A percentile compares a stretch with the other conserved stretches of the same genome.
phyloP scores from a whole-genome alignment of 2,797 vertebrate genomes.

The Clangula hyemalis region DNA sequence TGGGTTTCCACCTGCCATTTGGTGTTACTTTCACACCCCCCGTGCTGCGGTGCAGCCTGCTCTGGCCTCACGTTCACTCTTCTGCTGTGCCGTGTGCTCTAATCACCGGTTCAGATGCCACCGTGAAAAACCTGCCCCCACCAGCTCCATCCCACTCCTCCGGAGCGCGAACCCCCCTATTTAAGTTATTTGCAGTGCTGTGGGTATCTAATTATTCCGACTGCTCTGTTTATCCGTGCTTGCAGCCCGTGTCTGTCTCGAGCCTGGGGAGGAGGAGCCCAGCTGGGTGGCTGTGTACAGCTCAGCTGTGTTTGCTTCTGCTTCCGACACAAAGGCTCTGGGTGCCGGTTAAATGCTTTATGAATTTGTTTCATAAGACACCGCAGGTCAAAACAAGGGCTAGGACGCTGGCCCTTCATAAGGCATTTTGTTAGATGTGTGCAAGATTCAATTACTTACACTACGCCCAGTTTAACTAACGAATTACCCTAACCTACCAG shows the following conservation, averaged over 20 bases:
- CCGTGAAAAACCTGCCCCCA: background rate
- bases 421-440: background rate
- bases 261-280: background rate
- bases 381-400: background rate
- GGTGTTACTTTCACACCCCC: background rate
- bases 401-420: background rate
- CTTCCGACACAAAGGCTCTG: background rate
- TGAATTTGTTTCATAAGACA: background rate
- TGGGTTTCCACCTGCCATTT: background rate
- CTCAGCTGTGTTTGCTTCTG: background rate
- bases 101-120: background rate
- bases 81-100: background rate
- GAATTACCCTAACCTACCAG: background rate
- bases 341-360: conserved; percentile 12
- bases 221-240: background rate
- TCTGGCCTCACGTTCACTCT: background rate
- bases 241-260: background rate
- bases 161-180: background rate
- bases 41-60: background rate
- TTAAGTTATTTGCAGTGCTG: conserved; percentile 17
- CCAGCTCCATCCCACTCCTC: background rate
- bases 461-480: background rate
- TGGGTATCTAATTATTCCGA: background rate
- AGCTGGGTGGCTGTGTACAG: background rate
- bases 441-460: background rate